Percentiles rank a stretch among this genome's conserved stretches.
Evolutionary conservation across 2,113 vertebrate genomes (phyloP).

Genomic region (Daphoenositta chrysoptera): DNA sequence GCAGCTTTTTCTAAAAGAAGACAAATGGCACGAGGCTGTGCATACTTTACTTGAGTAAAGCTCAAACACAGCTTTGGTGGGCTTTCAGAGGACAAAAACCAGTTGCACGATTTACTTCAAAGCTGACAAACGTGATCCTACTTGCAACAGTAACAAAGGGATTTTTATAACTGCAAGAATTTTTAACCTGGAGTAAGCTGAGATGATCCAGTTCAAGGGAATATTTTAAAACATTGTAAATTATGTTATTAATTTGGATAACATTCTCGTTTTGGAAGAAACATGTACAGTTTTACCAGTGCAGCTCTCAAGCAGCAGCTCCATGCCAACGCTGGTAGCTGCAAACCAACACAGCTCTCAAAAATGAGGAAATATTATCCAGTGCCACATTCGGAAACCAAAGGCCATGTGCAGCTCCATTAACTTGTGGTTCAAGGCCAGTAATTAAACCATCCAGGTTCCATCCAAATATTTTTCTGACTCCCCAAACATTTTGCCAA

Average conservation of each 20-base stretch:
- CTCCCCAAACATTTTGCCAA: constrained; percentile 53
- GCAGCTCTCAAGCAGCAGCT: neutral
- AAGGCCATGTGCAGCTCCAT: constrained; percentile 20
- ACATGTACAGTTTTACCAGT: neutral
- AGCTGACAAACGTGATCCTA: neutral
- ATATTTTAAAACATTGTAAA: neutral
- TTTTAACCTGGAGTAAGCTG: neutral
- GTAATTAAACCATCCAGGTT: constrained; percentile 35
- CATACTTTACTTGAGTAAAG: neutral
- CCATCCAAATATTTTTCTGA: constrained; percentile 36
- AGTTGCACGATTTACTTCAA: neutral
- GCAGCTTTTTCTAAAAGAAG: neutral
- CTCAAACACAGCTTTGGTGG: constrained; percentile 14
- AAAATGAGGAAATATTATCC: neutral
- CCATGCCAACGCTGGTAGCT: neutral
- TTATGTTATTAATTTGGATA: neutral
- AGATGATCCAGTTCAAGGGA: neutral
- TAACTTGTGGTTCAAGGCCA: constrained; percentile 38
- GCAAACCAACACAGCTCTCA: neutral
- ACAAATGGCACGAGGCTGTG: neutral
- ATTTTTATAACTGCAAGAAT: neutral
- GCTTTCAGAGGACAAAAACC: neutral
- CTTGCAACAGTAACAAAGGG: neutral
- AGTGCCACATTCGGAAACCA: constrained; percentile 22
- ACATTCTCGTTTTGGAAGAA: neutral